phyloP scores from a whole-genome alignment of 1,140 invertebrate genomes.

The Drosophila mauritiana region DNA sequence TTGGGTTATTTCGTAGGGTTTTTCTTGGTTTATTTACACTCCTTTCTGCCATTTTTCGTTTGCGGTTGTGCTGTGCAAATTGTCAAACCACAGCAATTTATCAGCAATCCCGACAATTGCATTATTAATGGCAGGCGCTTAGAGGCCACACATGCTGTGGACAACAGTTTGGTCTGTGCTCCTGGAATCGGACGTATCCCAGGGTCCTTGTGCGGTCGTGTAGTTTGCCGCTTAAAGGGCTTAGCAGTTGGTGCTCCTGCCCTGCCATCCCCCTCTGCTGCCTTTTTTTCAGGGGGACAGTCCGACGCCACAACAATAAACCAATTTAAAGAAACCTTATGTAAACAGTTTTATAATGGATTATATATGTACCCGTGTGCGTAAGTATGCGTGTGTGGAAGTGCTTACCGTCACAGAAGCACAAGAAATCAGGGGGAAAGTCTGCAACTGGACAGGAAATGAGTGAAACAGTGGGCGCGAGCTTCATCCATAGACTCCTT shows the following conservation, averaged over 20 bases:
- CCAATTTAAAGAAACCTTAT: constrained; percentile 82
- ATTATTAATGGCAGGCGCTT: constrained; percentile 77
- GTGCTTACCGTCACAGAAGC: constrained; percentile 6
- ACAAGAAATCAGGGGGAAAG: constrained; percentile 6
- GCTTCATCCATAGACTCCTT: background rate
- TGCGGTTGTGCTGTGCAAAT: constrained; percentile 66
- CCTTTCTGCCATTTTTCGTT: constrained; percentile 21
- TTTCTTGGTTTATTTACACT: constrained; percentile 8
- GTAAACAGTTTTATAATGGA: constrained; percentile 80
- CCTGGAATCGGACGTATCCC: constrained; percentile 22
- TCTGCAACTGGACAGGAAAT: constrained; percentile 21
- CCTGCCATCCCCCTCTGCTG: background rate
- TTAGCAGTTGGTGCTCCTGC: constrained; percentile 31
- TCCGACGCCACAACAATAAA: constrained; percentile 67
- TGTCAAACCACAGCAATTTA: constrained; percentile 78
- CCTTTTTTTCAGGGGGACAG: constrained; percentile 1
- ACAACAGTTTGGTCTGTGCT: constrained; percentile 20
- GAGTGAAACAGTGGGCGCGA: constrained; percentile 43
- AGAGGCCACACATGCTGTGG: constrained; percentile 62
- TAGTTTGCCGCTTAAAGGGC: constrained; percentile 42
- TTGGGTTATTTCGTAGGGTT: constrained; percentile 9
- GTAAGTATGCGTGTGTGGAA: constrained; percentile 6
- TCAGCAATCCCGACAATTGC: constrained; percentile 71
- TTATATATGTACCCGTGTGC: constrained; percentile 61
- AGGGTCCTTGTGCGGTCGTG: constrained; percentile 26